Conservation (phyloP, 2,113 vertebrate species). For the Tyto alba region DNA sequence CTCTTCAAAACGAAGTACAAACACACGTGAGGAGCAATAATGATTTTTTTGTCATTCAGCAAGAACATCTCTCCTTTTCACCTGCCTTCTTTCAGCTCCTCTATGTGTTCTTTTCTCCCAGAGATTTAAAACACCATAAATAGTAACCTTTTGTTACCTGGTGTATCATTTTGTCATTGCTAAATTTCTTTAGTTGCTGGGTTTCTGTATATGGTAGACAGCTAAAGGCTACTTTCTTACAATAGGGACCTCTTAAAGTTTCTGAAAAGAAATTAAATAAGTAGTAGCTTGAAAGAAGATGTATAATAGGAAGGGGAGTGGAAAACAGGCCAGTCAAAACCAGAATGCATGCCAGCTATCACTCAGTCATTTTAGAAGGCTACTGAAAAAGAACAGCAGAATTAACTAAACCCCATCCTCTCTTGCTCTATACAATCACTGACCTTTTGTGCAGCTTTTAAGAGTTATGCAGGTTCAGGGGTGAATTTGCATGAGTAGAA, state of each 20-base stretch:
- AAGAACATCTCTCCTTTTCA: not conserved
- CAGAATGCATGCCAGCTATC: not conserved
- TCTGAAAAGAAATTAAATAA: not conserved
- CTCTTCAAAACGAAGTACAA: not conserved
- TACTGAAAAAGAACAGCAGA: not conserved
- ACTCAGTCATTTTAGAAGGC: not conserved
- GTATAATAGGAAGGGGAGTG: not conserved
- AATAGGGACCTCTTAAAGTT: not conserved
- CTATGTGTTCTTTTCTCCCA: not conserved
- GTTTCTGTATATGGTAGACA: not conserved
- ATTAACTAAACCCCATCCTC: not conserved
- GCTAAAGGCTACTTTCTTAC: not conserved
- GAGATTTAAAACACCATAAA: not conserved
- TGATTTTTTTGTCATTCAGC: not conserved
- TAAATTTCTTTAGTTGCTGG: not conserved
- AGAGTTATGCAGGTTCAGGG: not conserved
- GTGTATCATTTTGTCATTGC: not conserved
- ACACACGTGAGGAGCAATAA: not conserved
- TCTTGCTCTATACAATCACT: not conserved
- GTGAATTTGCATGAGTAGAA: not conserved
- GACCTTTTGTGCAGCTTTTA: not conserved
- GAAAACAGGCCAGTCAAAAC: not conserved
- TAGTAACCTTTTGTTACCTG: conserved; percentile 7
- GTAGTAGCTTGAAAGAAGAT: not conserved
- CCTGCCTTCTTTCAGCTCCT: not conserved